Conservation (phyloP, 2,888 invertebrate genomes). For the Lypha dubia region DNA sequence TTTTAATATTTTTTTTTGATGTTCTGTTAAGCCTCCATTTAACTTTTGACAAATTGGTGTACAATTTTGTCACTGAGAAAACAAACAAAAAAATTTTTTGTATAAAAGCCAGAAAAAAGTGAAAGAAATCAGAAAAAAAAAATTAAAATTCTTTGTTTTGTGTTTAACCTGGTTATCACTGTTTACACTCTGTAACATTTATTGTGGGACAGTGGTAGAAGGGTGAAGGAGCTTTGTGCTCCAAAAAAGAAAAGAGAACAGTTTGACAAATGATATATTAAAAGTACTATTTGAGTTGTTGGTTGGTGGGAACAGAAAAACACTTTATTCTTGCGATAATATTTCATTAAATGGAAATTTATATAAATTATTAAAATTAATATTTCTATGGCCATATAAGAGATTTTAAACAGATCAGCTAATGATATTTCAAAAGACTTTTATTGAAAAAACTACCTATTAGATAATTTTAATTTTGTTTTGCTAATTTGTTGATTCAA, state of each 20-base stretch:
- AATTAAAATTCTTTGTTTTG: constrained; percentile 37
- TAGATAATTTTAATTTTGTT: too few species aligned
- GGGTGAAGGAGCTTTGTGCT: background rate
- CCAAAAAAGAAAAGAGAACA: background rate
- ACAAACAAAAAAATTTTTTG: constrained; percentile 27
- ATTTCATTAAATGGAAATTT: background rate
- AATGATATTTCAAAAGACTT: too few species aligned
- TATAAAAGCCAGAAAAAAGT: constrained; percentile 38
- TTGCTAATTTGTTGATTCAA: too few species aligned
- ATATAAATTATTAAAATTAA: too few species aligned
- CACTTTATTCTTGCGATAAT: background rate
- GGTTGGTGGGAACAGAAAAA: background rate
- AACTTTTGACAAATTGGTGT: constrained; percentile 71
- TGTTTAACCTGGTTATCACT: constrained; percentile 67
- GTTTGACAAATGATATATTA: constrained; percentile 22
- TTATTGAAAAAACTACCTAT: too few species aligned
- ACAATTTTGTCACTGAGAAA: constrained; percentile 55
- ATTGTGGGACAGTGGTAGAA: too few species aligned
- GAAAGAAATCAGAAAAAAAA: constrained; percentile 34
- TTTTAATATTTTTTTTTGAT: constrained; percentile 27
- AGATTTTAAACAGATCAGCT: too few species aligned
- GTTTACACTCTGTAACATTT: constrained; percentile 38
- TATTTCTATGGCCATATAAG: too few species aligned
- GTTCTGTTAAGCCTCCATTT: constrained; percentile 70
- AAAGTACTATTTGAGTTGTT: background rate